A percentile compares a stretch with the other conserved stretches of the same genome.
Evolutionary conservation across 2,113 vertebrate genomes (phyloP).

Genomic region (Corvus hawaiiensis): DNA sequence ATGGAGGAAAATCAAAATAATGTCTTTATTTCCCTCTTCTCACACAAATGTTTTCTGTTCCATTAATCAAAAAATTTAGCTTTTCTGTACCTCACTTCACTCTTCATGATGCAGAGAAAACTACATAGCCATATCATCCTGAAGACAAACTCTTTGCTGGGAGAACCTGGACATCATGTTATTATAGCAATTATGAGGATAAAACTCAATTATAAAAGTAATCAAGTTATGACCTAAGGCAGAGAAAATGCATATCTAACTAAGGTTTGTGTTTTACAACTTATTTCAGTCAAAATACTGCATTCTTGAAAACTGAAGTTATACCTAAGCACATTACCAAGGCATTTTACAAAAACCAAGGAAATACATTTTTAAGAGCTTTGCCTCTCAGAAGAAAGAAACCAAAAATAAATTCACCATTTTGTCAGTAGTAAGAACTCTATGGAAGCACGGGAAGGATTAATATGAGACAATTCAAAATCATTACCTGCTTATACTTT

Average conservation of each 20-base stretch:
- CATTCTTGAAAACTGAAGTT: background rate
- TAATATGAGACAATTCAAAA: background rate
- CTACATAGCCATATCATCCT: fast-evolving
- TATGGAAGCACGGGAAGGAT: background rate
- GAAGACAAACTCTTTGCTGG: background rate
- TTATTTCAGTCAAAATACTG: background rate
- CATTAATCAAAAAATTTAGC: background rate
- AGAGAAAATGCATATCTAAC: background rate
- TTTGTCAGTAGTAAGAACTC: background rate
- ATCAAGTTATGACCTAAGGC: background rate
- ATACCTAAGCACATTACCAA: background rate
- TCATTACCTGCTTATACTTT: background rate
- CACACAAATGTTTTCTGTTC: background rate
- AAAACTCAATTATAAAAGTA: background rate
- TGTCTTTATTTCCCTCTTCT: background rate
- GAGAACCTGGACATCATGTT: background rate
- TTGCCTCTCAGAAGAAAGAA: background rate
- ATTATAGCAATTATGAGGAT: background rate
- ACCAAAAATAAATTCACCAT: background rate
- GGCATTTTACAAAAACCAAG: background rate
- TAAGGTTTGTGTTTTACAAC: background rate
- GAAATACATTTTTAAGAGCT: background rate
- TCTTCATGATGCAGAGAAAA: background rate
- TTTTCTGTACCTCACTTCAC: background rate
- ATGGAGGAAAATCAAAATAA: background rate